Conservation (phyloP, 2,888 invertebrate species). For the Melolontha melolontha region DNA sequence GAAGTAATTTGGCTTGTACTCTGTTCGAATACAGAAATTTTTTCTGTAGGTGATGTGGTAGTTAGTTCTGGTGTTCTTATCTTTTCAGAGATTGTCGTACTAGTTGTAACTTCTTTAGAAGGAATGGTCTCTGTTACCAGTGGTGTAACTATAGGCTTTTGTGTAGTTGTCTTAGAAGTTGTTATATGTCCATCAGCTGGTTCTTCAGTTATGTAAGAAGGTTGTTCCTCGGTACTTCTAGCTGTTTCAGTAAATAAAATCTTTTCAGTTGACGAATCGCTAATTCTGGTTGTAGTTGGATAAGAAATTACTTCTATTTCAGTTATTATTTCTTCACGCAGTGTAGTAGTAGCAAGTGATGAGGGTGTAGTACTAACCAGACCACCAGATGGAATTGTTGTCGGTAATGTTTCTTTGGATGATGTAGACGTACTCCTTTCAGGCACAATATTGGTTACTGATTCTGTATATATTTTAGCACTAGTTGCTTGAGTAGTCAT, state of each 20-base stretch:
- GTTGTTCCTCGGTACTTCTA: background rate
- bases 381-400: conserved; percentile 1
- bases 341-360: conserved; percentile 35
- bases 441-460: background rate
- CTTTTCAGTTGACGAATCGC: conserved; percentile 49
- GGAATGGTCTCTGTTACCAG: conserved; percentile 2
- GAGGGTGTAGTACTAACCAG: conserved; percentile 28
- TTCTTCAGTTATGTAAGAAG: background rate
- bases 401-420: background rate
- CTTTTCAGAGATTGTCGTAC: conserved; percentile 3
- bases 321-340: conserved; percentile 50
- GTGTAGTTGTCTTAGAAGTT: background rate
- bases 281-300: conserved; percentile 50
- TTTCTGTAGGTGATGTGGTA: conserved; percentile 32
- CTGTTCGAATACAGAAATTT: too few relatives aligned
- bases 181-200: background rate
- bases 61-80: conserved; percentile 48
- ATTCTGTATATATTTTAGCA: conserved; percentile 29
- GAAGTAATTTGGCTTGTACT: too few relatives aligned
- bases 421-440: conserved; percentile 36
- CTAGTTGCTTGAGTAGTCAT: conserved; percentile 2
- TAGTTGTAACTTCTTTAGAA: background rate
- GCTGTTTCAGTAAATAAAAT: conserved; percentile 1
- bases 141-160: conserved; percentile 4
- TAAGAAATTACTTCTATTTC: conserved; percentile 61